Conservation (phyloP, 2,113 vertebrate species). For the Amia ocellicauda region DNA sequence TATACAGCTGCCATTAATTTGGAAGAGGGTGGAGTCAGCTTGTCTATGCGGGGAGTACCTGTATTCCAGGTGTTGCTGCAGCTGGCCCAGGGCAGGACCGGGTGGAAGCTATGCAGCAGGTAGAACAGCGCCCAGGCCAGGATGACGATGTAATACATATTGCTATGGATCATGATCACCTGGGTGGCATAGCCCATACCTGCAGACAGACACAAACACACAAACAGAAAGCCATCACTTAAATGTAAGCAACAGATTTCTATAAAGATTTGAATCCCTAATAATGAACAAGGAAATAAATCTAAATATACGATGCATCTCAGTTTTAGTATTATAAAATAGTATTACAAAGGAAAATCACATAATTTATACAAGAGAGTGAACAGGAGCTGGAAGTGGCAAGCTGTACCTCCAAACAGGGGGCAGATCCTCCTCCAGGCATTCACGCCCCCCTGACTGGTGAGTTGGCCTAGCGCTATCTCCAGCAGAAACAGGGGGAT, state of each 20-base stretch:
- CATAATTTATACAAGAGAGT: no score
- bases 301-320: no score
- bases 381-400: not conserved
- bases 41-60: conserved; percentile 55
- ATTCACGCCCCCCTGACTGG: conserved; percentile 61
- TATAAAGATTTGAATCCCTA: no score
- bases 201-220: conserved; percentile 43
- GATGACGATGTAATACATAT: conserved; percentile 82
- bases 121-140: conserved; percentile 87
- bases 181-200: conserved; percentile 83
- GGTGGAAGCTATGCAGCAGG: conserved; percentile 79
- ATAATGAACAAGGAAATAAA: no score
- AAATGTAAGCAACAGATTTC: no score
- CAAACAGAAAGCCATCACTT: no score
- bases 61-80: conserved; percentile 87
- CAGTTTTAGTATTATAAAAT: no score
- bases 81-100: conserved; percentile 79
- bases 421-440: conserved; percentile 61
- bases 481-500: conserved; percentile 67
- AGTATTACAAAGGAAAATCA: no score
- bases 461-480: conserved; percentile 64
- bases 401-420: conserved; percentile 55
- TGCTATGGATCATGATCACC: conserved; percentile 74
- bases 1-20: no score
- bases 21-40: no score